Conservation (phyloP, 2,113 vertebrate genomes). For the Corydoras sp. region DNA sequence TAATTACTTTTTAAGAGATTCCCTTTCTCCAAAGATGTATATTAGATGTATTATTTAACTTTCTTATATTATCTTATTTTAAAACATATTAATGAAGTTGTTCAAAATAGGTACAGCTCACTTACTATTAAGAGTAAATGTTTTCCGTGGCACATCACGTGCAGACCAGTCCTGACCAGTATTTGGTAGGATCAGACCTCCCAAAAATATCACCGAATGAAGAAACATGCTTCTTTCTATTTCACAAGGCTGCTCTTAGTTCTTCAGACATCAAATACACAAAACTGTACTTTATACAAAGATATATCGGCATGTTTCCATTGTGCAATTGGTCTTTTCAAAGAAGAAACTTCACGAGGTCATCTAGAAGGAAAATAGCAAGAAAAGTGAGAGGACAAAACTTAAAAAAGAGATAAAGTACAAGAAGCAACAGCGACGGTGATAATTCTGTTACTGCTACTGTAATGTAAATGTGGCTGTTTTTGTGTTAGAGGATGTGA, state of each 20-base stretch:
- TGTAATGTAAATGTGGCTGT: constrained; percentile 33
- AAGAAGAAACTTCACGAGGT: constrained; percentile 30
- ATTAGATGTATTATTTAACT: too few relatives aligned
- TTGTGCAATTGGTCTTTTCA: constrained; percentile 40
- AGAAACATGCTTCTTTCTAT: constrained; percentile 47
- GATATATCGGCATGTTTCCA: constrained; percentile 53
- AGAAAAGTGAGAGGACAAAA: too few relatives aligned
- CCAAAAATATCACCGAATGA: constrained; percentile 46
- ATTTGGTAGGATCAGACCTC: constrained; percentile 44
- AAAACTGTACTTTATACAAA: constrained; percentile 48
- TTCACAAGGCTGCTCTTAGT: not conserved
- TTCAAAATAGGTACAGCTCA: not conserved
- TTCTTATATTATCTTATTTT: not conserved
- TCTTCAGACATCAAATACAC: not conserved
- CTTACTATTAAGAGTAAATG: constrained; percentile 58
- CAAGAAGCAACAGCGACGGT: not conserved
- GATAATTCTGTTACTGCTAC: constrained; percentile 39
- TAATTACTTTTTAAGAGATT: too few relatives aligned
- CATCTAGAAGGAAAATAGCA: constrained; percentile 16
- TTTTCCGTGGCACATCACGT: constrained; percentile 52
- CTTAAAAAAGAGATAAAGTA: constrained; percentile 17
- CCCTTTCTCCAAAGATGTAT: too few relatives aligned
- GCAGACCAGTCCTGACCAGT: constrained; percentile 32
- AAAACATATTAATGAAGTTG: not conserved
- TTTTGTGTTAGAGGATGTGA: too few relatives aligned